These are phyloP conservation scores for Hymenopus coronatus DNA, from an alignment of 2,888 invertebrate genomes.

Conservation along the genomic window DNA sequence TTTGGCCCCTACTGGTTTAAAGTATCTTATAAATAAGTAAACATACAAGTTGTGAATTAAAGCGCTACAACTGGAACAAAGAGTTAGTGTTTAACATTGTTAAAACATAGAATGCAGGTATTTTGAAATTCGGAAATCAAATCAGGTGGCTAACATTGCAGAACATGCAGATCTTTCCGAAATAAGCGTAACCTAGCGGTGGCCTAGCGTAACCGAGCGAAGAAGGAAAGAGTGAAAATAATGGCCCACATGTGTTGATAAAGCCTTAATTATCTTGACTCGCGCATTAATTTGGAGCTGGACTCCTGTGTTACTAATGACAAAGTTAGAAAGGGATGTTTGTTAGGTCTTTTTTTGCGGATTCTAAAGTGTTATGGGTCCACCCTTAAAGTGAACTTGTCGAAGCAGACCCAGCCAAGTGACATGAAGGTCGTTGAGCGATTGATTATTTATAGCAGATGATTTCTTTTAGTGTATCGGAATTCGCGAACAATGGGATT, in stretches of 20 bases:
- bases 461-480: conserved; percentile 19
- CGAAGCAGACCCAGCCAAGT: conserved; percentile 22
- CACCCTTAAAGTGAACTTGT: conserved; percentile 7
- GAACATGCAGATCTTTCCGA: background rate
- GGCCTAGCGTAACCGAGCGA: conserved; percentile 13
- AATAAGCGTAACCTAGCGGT: conserved; percentile 7
- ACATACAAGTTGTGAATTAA: background rate
- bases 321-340: conserved; percentile 17
- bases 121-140: background rate
- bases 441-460: conserved; percentile 33
- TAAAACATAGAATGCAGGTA: background rate
- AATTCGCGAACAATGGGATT: conserved; percentile 21
- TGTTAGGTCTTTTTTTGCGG: background rate
- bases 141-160: background rate
- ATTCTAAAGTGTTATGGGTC: conserved; percentile 3
- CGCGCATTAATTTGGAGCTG: background rate
- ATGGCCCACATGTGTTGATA: conserved; percentile 36
- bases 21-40: background rate
- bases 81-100: background rate
- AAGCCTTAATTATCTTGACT: conserved; percentile 30
- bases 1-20: background rate
- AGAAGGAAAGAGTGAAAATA: conserved; percentile 26
- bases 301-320: conserved; percentile 9
- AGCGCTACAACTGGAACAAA: background rate
- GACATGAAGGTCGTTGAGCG: conserved; percentile 31